These are phyloP conservation scores for Hormaphis cornu DNA, from an alignment of 1,140 invertebrate species.

Conservation along the genomic window DNA sequence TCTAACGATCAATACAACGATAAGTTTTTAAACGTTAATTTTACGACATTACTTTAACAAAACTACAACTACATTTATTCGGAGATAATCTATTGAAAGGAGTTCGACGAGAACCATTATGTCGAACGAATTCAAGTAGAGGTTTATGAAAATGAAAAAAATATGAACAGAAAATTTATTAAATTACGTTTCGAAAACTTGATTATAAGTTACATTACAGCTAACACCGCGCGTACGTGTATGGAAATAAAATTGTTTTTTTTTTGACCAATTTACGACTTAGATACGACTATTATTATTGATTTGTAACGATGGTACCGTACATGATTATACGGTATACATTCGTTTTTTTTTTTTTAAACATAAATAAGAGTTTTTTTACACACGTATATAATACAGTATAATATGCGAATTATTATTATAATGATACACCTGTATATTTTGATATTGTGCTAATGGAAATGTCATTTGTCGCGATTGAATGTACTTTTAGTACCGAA, in stretches of 20 bases:
- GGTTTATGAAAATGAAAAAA: too few species aligned
- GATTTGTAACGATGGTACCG: not conserved
- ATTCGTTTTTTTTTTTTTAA: not conserved
- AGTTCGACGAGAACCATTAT: too few species aligned
- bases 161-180: too few species aligned
- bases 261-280: not conserved
- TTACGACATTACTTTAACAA: too few species aligned
- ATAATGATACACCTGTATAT: not conserved
- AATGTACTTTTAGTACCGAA: not conserved
- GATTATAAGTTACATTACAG: not conserved
- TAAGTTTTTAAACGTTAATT: too few species aligned
- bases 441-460: constrained; percentile 4
- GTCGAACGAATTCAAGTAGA: too few species aligned
- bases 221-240: not conserved
- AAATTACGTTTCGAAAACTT: not conserved
- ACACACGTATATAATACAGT: too few species aligned
- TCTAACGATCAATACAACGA: too few species aligned
- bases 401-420: too few species aligned
- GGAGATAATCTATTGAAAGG: too few species aligned
- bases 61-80: too few species aligned
- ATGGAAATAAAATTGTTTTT: not conserved
- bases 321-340: not conserved
- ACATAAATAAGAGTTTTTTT: too few species aligned
- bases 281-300: not conserved
- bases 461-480: not conserved